Evolutionary conservation across 2,797 vertebrate genomes (phyloP).

Genomic region (Lophotriccus pileatus): DNA sequence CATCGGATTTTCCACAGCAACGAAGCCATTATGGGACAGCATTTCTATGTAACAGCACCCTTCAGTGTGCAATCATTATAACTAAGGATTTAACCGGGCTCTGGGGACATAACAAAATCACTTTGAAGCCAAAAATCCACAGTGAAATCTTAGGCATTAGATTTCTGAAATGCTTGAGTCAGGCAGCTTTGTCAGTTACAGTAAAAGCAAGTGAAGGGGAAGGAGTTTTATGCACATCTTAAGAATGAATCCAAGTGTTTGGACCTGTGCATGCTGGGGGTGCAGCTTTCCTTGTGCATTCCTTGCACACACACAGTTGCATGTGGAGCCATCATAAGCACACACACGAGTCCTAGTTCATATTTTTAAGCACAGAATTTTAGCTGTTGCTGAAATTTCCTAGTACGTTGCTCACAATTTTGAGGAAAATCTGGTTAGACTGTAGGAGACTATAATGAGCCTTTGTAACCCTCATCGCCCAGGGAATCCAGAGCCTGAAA

Average conservation of each 20-base stretch:
- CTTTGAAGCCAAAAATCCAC: conserved; percentile 62
- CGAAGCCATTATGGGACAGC: conserved; percentile 75
- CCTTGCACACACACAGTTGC: not conserved
- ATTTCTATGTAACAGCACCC: conserved; percentile 74
- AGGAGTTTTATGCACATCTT: not conserved
- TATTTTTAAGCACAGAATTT: not conserved
- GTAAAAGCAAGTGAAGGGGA: conserved; percentile 19
- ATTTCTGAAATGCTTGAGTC: conserved; percentile 48
- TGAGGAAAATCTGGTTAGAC: not conserved
- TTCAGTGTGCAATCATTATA: conserved; percentile 73
- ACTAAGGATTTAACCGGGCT: conserved; percentile 68
- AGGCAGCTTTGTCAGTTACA: conserved; percentile 45
- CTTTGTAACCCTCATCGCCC: not conserved
- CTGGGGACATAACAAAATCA: conserved; percentile 65
- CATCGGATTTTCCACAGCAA: conserved; percentile 77
- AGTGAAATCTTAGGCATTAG: conserved; percentile 53
- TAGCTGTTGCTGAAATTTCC: not conserved
- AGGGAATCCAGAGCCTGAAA: not conserved
- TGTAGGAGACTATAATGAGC: not conserved
- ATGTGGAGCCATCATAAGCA: not conserved
- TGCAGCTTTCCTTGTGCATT: not conserved
- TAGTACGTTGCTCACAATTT: not conserved
- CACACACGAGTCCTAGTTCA: not conserved
- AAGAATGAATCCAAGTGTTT: conserved; percentile 3
- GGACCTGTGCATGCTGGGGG: not conserved